Base-by-base conservation (phyloP, 2,888 invertebrate species). In the Nomada ferruginata region DNA sequence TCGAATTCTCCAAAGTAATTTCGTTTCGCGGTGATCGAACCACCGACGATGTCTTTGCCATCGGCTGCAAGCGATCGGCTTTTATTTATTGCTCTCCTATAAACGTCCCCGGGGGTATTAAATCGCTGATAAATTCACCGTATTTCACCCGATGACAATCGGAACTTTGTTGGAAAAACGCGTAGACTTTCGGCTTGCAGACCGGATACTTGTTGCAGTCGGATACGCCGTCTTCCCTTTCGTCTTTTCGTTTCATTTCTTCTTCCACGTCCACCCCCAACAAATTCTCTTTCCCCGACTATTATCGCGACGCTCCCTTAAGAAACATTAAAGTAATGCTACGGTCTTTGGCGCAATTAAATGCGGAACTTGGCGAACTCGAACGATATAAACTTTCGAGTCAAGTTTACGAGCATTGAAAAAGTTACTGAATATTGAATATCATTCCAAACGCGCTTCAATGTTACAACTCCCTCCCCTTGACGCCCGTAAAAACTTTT, bases 21-120 rank as follows among this genome's bases (percentile, higher is more conserved):
- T 85, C 75, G 52, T 42, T 70, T 29, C 65, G 29, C 61, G 52
- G 20, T 29, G 63, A 23, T 57, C 29, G 44, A 71, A 63, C 64
- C 55, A 50, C 29, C 50, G 71, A 61, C 65, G 74, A 74, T 76
- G 71, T 69, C 75, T 69, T 55, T 80, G 60, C 78, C 76, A 50
- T 76, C 60, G 76, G 79, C 72, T 63, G 55, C 64, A 53, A 61
- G 68, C 70, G 76, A 76, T 74, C 79, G 77, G 60, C 72, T 88
- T 73, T 87, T 88, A 88, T 88, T 88, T 83, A 87, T 83, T 66
- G 76, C 84, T 18, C 73, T 61, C 66, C 85, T 72, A 82, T 85
- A 83, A 85, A 85, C 79, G 81, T 84, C 84, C 79, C 78, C 18
- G 29, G 68, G 61, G 76, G 77, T 82, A 88, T 88, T 84, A 88